phyloP scores from a whole-genome alignment of 2,797 vertebrate species.

The Gallirallus australis region DNA sequence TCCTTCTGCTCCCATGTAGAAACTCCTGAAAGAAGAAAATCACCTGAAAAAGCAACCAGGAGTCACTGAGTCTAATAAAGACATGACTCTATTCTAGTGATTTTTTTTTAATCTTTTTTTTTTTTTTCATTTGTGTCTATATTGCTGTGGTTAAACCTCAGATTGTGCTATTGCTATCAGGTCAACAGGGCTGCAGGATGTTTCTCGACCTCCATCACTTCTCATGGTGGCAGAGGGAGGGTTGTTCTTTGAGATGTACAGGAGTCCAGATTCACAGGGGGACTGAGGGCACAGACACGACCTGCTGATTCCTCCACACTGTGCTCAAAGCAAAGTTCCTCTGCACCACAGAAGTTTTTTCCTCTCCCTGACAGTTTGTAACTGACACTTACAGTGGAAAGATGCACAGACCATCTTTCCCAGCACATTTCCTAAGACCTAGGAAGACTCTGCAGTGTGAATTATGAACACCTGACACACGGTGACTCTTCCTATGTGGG shows the following conservation, averaged over 20 bases:
- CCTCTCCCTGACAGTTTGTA: background rate
- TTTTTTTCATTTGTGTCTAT: background rate
- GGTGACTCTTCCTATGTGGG: background rate
- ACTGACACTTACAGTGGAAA: background rate
- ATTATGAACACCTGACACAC: rapidly evolving
- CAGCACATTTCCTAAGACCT: background rate
- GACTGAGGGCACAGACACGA: background rate
- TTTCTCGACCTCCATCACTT: background rate
- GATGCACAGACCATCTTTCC: background rate
- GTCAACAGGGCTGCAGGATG: background rate
- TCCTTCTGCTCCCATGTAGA: background rate
- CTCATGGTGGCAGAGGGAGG: rapidly evolving
- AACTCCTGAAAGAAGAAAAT: background rate
- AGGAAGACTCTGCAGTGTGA: background rate
- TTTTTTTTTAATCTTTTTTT: background rate
- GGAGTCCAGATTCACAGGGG: background rate
- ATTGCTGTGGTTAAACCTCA: background rate
- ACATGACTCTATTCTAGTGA: background rate
- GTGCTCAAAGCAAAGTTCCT: background rate
- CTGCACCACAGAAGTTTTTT: background rate
- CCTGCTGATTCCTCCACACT: background rate
- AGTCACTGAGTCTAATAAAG: background rate
- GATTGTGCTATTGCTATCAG: background rate
- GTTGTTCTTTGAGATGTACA: rapidly evolving
- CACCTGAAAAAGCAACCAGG: background rate